Conservation (phyloP, 2,888 invertebrate species). For the Antheraea assamensis region DNA sequence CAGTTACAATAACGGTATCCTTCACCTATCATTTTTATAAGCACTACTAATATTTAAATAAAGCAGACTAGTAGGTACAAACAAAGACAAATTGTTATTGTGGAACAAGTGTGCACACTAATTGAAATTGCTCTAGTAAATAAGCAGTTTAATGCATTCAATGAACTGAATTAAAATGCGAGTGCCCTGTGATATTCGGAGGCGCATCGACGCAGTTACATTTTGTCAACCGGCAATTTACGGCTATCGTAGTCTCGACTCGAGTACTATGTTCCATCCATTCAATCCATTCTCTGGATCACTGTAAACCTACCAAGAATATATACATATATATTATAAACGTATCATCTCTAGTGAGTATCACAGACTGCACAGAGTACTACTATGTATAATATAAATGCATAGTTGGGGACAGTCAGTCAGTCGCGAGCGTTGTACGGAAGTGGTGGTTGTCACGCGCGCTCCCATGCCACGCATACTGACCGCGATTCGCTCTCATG, state of each 20-base stretch:
- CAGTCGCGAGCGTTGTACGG: constrained; percentile 20
- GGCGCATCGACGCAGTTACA: constrained; percentile 7
- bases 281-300: background rate
- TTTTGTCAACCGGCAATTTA: constrained; percentile 3
- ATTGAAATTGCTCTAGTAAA: constrained; percentile 6
- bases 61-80: background rate
- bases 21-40: background rate
- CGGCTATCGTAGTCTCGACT: background rate
- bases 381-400: background rate
- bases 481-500: constrained; percentile 18
- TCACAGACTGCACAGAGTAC: background rate
- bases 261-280: background rate
- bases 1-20: background rate
- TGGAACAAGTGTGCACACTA: background rate
- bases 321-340: background rate
- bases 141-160: constrained; percentile 37
- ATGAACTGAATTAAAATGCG: constrained; percentile 51
- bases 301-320: background rate
- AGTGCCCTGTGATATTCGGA: constrained; percentile 13
- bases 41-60: background rate
- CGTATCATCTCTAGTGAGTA: background rate
- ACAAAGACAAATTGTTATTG: background rate
- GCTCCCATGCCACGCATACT: constrained; percentile 20
- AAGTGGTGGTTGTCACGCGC: constrained; percentile 22
- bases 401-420: constrained; percentile 21